phyloP scores from a whole-genome alignment of 2,113 vertebrate genomes.

The Periophthalmus modestus region DNA sequence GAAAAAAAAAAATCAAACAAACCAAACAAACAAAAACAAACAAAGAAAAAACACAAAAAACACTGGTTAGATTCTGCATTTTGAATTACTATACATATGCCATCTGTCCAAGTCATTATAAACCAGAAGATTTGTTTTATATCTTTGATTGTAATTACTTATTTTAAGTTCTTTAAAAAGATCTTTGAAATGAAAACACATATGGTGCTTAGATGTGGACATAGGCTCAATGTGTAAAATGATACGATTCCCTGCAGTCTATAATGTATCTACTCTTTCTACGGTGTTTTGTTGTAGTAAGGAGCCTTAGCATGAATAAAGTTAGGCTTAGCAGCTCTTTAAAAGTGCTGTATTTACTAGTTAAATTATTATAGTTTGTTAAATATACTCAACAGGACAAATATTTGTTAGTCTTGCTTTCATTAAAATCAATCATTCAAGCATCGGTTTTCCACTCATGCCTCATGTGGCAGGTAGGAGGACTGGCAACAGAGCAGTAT shows the following conservation, averaged over 20 bases:
- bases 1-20: background rate
- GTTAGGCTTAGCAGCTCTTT: background rate
- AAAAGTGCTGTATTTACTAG: background rate
- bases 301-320: background rate
- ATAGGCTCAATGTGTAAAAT: background rate
- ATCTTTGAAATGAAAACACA: background rate
- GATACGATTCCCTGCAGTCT: background rate
- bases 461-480: constrained; percentile 23
- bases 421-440: constrained; percentile 18
- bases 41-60: background rate
- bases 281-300: background rate
- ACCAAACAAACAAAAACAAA: no score
- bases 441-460: constrained; percentile 45
- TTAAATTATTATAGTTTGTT: constrained; percentile 13
- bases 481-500: constrained; percentile 18
- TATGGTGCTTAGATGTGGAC: background rate
- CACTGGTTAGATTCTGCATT: background rate
- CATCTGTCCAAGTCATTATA: no score
- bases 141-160: no score
- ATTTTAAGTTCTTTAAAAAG: no score
- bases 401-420: background rate
- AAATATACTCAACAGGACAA: constrained; percentile 11
- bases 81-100: background rate
- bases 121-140: no score
- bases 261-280: background rate